These are phyloP conservation scores for Aphaenogaster ashmeadi DNA, from an alignment of 1,140 invertebrate species.

Conservation along the genomic window DNA sequence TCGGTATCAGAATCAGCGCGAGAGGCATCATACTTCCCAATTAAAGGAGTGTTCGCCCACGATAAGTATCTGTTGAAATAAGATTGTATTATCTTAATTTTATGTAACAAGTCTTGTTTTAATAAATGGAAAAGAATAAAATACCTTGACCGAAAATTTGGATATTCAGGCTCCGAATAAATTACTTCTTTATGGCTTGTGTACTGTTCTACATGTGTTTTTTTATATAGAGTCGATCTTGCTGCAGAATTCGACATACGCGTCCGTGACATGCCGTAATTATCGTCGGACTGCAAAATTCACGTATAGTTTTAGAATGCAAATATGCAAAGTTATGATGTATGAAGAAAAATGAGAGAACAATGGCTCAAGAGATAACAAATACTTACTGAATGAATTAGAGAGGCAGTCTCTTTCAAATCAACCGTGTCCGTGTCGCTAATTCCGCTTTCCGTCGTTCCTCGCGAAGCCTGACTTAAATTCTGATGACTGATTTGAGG, in stretches of 20 bases:
- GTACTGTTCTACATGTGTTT: slow-evolving; percentile 77
- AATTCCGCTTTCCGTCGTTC: slow-evolving; percentile 64
- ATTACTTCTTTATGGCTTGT: slow-evolving; percentile 69
- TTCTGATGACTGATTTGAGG: slow-evolving; percentile 76
- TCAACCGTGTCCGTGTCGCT: slow-evolving; percentile 61
- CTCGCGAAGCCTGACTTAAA: slow-evolving; percentile 73
- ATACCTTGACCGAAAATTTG: slow-evolving; percentile 64
- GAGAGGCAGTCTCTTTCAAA: slow-evolving; percentile 59
- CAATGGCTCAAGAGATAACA: not conserved
- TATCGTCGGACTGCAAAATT: slow-evolving; percentile 27
- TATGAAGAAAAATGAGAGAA: slow-evolving; percentile 22
- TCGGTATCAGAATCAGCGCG: slow-evolving; percentile 81
- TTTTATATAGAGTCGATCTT: slow-evolving; percentile 75
- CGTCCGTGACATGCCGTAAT: not conserved
- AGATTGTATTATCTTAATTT: slow-evolving; percentile 2
- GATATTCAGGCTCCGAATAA: slow-evolving; percentile 68
- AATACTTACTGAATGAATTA: slow-evolving; percentile 69
- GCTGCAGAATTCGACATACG: slow-evolving; percentile 33
- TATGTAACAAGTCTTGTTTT: not conserved
- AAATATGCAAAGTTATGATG: not conserved
- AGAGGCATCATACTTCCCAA: slow-evolving; percentile 51
- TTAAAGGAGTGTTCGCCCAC: slow-evolving; percentile 32
- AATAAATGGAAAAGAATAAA: slow-evolving; percentile 23
- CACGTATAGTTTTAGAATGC: not conserved
- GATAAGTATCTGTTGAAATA: slow-evolving; percentile 67